Evolutionary conservation across 2,888 invertebrate genomes (phyloP).

Genomic region (Dryobotodes eremita): DNA sequence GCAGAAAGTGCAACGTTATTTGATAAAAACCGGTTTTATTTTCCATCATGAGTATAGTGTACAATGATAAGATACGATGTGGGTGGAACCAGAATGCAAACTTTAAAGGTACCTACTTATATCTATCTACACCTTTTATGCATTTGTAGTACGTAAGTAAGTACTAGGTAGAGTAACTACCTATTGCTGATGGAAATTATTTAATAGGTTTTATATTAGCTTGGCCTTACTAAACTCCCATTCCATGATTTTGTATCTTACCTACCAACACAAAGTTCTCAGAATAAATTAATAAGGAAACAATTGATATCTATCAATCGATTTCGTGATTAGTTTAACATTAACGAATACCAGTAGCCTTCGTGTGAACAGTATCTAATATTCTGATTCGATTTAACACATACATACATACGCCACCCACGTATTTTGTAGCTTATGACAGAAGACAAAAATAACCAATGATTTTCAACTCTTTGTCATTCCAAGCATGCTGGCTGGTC

Average conservation of each 20-base stretch:
- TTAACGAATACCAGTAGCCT: conserved; percentile 16
- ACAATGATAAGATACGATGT: neutral
- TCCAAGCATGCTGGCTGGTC: conserved; percentile 45
- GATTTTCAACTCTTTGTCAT: conserved; percentile 59
- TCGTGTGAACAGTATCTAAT: conserved; percentile 26
- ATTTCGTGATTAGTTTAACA: conserved; percentile 48
- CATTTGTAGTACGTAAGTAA: no score
- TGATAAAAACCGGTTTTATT: conserved; percentile 7
- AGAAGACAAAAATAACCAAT: conserved; percentile 57
- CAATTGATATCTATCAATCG: conserved; percentile 24
- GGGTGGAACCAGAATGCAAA: neutral
- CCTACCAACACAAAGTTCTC: neutral
- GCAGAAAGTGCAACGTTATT: conserved; percentile 18
- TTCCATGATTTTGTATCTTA: neutral
- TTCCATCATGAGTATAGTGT: neutral
- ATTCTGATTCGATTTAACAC: conserved; percentile 21
- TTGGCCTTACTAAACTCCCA: neutral
- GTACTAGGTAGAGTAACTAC: no score
- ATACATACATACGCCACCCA: conserved; percentile 58
- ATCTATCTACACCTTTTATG: neutral
- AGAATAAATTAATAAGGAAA: conserved; percentile 27
- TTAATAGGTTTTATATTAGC: conserved; percentile 15
- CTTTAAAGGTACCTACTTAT: neutral
- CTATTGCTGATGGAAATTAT: conserved; percentile 7
- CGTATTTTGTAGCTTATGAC: conserved; percentile 46